phyloP scores from a whole-genome alignment of 2,113 vertebrate species.

The Spea multiplicata region DNA sequence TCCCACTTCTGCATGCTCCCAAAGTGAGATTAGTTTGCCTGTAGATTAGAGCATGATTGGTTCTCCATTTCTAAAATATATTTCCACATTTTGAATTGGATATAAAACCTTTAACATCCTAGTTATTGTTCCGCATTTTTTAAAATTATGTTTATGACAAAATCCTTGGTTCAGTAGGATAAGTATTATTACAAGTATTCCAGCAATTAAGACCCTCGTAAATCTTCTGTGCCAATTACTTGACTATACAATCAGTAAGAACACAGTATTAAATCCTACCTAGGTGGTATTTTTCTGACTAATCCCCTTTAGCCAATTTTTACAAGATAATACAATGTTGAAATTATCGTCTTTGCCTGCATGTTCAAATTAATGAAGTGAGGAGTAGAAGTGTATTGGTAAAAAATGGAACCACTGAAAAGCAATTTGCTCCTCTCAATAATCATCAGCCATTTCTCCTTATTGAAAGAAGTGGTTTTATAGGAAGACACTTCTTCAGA shows the following conservation, averaged over 20 bases:
- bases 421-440: not conserved
- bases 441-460: not conserved
- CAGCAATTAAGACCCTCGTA: no score
- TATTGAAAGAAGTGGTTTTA: constrained; percentile 2
- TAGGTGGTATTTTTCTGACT: not conserved
- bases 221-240: no score
- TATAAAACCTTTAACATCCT: no score
- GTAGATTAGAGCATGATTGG: no score
- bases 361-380: constrained; percentile 1
- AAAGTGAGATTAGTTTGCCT: no score
- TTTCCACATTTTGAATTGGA: no score
- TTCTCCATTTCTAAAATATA: no score
- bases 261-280: not conserved
- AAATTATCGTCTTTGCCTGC: not conserved
- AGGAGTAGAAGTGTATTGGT: not conserved
- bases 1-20: no score
- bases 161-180: no score
- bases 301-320: not conserved
- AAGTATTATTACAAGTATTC: no score
- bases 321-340: not conserved
- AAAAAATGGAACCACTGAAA: not conserved
- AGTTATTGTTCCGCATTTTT: no score
- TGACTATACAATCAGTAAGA: not conserved
- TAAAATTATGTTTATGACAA: no score
- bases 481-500: not conserved